A percentile compares a stretch with the other conserved stretches of the same genome.
Conservation (phyloP, 2,113 vertebrate species). For the Lipophrys pholis region DNA sequence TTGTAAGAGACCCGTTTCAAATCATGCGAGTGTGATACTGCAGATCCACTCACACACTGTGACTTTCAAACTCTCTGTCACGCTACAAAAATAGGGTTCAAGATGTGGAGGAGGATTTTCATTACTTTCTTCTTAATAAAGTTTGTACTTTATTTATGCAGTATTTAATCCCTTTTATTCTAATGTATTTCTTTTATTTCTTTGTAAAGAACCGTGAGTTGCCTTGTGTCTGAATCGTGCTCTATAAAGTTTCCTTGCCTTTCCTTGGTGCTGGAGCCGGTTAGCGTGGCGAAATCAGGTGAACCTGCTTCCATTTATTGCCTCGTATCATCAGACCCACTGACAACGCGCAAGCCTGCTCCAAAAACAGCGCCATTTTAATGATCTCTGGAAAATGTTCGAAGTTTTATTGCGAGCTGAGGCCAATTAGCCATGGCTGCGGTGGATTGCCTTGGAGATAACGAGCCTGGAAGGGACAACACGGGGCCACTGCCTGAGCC, state of each 20-base stretch:
- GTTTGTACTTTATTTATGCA: too few species aligned
- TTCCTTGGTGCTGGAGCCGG: neutral
- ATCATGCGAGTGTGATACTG: too few species aligned
- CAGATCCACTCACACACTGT: too few species aligned
- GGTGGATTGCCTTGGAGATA: conserved; percentile 63
- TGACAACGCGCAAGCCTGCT: conserved; percentile 37
- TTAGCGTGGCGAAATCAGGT: conserved; percentile 33
- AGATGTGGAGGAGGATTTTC: too few species aligned
- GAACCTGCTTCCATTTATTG: conserved; percentile 26
- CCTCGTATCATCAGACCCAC: conserved; percentile 24
- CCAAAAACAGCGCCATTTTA: conserved; percentile 53
- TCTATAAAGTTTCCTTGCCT: neutral
- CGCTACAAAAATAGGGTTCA: too few species aligned
- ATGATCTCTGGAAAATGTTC: conserved; percentile 54
- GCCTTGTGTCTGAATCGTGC: too few species aligned
- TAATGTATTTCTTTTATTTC: too few species aligned
- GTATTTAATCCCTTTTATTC: too few species aligned
- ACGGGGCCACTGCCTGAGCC: conserved; percentile 46
- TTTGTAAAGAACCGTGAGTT: too few species aligned
- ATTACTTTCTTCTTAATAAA: too few species aligned
- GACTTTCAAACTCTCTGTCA: too few species aligned
- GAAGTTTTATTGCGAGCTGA: conserved; percentile 54
- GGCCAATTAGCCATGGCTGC: conserved; percentile 64
- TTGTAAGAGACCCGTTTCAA: too few species aligned
- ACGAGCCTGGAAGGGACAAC: conserved; percentile 61